phyloP scores from a whole-genome alignment of 2,113 vertebrate genomes.

The Butorides virescens region DNA sequence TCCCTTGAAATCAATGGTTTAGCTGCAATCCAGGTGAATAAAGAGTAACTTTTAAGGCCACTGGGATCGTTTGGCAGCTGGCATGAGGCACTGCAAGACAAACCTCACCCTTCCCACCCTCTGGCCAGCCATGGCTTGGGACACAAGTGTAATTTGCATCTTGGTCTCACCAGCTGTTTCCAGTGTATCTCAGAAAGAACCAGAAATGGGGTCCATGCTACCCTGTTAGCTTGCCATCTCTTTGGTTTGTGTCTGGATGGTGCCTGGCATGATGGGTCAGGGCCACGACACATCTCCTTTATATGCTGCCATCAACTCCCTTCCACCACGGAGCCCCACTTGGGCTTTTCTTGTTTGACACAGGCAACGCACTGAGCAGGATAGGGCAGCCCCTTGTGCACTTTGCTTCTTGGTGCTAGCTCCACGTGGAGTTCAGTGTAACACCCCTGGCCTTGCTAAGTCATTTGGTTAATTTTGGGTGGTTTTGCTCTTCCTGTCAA shows the following conservation, averaged over 20 bases:
- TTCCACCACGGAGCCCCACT: rapidly evolving
- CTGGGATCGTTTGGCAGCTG: background rate
- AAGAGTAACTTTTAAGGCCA: background rate
- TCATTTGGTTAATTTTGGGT: background rate
- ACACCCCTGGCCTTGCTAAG: background rate
- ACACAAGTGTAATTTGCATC: background rate
- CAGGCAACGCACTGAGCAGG: background rate
- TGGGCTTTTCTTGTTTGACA: background rate
- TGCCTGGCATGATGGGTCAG: background rate
- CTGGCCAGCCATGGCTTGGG: background rate
- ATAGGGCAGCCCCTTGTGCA: background rate
- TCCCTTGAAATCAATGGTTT: background rate
- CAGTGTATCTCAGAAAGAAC: background rate
- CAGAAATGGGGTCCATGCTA: background rate
- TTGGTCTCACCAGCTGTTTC: background rate
- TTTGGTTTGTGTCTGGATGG: background rate
- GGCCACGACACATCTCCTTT: background rate
- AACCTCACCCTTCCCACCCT: background rate
- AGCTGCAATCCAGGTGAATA: background rate
- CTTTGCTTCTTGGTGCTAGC: background rate
- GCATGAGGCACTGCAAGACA: background rate
- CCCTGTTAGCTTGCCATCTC: background rate
- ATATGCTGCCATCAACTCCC: background rate
- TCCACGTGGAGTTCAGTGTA: background rate
- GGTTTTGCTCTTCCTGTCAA: slow-evolving; percentile 54